Evolutionary conservation across 2,888 invertebrate genomes (phyloP).

Genomic region (Latrodectus hesperus): DNA sequence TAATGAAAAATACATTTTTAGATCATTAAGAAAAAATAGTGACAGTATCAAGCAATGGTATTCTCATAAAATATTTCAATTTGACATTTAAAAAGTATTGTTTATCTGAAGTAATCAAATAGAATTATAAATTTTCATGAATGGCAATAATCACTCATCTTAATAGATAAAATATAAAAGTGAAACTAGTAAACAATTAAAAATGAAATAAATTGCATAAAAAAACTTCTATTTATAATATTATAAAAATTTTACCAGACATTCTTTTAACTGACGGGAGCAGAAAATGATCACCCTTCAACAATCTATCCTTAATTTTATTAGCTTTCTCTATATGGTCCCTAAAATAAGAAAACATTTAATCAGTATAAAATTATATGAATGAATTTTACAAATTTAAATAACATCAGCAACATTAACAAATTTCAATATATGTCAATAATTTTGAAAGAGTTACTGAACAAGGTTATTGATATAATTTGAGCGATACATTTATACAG

Average conservation of each 20-base stretch:
- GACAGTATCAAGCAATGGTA: too few species aligned
- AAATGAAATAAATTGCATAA: too few species aligned
- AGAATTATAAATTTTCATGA: too few species aligned
- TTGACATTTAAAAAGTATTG: not conserved
- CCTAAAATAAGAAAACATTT: constrained; percentile 75
- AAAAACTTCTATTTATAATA: too few species aligned
- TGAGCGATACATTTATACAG: not conserved
- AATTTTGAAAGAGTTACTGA: not conserved
- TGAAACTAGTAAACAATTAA: too few species aligned
- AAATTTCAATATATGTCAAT: not conserved
- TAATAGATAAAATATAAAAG: too few species aligned
- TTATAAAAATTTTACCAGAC: constrained; percentile 77
- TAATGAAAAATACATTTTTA: too few species aligned
- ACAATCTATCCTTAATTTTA: constrained; percentile 84
- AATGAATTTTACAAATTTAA: not conserved
- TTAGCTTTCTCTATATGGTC: constrained; percentile 89
- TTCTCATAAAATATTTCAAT: not conserved
- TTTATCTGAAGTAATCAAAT: not conserved
- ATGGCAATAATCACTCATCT: too few species aligned
- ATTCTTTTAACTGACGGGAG: constrained; percentile 92
- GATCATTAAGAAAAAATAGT: too few species aligned
- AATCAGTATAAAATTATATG: too few species aligned
- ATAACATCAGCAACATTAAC: not conserved
- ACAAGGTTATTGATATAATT: not conserved
- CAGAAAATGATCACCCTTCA: constrained; percentile 88